These are phyloP conservation scores for Drymonia ruficornis DNA, from an alignment of 2,888 invertebrate genomes.

Conservation along the genomic window DNA sequence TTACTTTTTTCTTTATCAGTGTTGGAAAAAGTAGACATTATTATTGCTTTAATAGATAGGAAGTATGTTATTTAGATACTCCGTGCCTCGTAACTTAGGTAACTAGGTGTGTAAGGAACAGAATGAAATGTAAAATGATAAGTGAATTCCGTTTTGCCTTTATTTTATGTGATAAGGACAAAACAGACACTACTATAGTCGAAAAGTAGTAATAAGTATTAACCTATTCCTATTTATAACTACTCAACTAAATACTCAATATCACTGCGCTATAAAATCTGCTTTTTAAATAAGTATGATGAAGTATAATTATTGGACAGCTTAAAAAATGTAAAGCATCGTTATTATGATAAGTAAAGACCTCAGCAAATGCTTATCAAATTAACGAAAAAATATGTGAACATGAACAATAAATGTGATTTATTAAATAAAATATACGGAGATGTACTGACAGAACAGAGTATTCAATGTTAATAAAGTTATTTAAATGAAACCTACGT, in stretches of 20 bases:
- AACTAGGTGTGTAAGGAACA: conserved; percentile 15
- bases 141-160: conserved; percentile 13
- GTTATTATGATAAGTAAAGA: too few species aligned
- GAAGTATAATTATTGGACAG: too few species aligned
- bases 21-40: conserved; percentile 23
- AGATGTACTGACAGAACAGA: conserved; percentile 24
- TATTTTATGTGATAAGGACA: conserved; percentile 13
- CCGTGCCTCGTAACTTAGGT: conserved; percentile 41
- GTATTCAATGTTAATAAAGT: conserved; percentile 35
- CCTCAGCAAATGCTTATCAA: too few species aligned
- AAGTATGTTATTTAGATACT: conserved; percentile 29
- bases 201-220: conserved; percentile 26
- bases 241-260: conserved; percentile 4
- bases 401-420: too few species aligned
- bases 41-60: conserved; percentile 23
- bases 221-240: conserved; percentile 17
- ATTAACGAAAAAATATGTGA: too few species aligned
- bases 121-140: conserved; percentile 14
- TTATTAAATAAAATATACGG: too few species aligned
- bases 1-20: not conserved
- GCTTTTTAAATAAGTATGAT: too few species aligned
- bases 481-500: not conserved
- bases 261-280: not conserved
- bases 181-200: conserved; percentile 11
- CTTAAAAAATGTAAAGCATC: too few species aligned